Conservation (phyloP, 2,797 vertebrate species). For the Aldrovandia affinis region DNA sequence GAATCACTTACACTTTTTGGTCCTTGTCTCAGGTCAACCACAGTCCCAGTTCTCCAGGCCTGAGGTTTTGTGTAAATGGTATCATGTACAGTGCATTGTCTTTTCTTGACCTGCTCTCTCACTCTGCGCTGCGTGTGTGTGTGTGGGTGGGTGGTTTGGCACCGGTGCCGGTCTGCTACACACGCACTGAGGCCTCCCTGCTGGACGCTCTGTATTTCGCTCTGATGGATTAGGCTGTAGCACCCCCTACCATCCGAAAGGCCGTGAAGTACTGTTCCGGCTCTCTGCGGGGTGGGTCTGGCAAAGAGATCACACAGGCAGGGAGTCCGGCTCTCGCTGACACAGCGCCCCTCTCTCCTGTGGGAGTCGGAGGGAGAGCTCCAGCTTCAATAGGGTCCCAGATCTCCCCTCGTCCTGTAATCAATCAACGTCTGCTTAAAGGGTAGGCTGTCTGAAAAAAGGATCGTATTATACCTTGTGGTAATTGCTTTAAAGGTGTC, state of each 20-base stretch:
- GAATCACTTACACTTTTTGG: background rate
- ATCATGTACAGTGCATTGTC: slow-evolving; percentile 13
- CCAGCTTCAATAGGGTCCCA: background rate
- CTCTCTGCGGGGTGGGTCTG: background rate
- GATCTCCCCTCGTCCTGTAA: slow-evolving; percentile 15
- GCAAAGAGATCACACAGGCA: background rate
- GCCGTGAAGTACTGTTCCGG: slow-evolving; percentile 44
- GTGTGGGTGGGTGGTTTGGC: slow-evolving; percentile 14
- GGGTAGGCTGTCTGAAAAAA: background rate
- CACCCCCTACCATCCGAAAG: slow-evolving; percentile 62
- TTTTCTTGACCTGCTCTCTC: slow-evolving; percentile 10
- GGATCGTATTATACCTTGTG: background rate
- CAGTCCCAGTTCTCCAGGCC: background rate
- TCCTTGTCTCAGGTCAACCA: background rate
- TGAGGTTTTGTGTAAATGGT: slow-evolving; percentile 1
- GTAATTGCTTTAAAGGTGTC: background rate
- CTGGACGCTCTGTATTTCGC: background rate
- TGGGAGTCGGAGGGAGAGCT: background rate
- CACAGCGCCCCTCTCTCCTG: background rate
- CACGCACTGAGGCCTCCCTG: background rate
- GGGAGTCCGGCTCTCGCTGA: background rate
- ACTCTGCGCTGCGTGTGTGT: slow-evolving; percentile 18
- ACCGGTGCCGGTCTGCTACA: background rate
- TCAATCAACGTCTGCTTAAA: slow-evolving; percentile 4
- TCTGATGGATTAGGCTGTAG: slow-evolving; percentile 65